These are phyloP conservation scores for Chesias legatella DNA, from an alignment of 2,888 invertebrate genomes.

Conservation along the genomic window DNA sequence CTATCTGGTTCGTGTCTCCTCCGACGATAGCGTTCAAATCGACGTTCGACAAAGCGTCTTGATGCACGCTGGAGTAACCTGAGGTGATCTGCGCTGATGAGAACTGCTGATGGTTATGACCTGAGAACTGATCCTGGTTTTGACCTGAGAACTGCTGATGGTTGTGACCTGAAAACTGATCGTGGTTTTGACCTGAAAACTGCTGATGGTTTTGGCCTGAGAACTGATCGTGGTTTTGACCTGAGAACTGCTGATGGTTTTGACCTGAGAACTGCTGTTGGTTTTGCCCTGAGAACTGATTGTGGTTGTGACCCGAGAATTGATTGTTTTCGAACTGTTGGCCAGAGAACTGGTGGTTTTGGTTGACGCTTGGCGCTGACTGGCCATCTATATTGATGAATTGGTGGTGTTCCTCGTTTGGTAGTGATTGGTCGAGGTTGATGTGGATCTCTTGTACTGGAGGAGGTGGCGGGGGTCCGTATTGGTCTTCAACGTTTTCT, in stretches of 20 bases:
- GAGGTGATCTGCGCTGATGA: conserved; percentile 51
- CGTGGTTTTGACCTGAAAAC: background rate
- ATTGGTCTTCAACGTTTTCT: conserved; percentile 49
- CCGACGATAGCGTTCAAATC: conserved; percentile 67
- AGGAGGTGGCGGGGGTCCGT: conserved; percentile 60
- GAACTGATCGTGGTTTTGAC: conserved; percentile 1
- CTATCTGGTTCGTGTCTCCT: conserved; percentile 70
- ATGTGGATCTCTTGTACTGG: conserved; percentile 51
- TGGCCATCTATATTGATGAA: conserved; percentile 14
- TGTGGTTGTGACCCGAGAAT: conserved; percentile 33
- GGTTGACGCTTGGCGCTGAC: conserved; percentile 2
- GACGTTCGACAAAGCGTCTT: conserved; percentile 65
- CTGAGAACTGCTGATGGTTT: conserved; percentile 7
- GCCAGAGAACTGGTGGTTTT: conserved; percentile 9
- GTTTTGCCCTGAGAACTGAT: conserved; percentile 36
- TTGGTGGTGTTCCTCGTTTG: conserved; percentile 29
- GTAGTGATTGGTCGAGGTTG: conserved; percentile 49
- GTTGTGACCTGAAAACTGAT: conserved; percentile 6
- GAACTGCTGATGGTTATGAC: conserved; percentile 15
- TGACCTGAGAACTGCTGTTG: conserved; percentile 10
- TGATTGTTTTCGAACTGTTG: conserved; percentile 7
- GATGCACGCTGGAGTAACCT: conserved; percentile 69
- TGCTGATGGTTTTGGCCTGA: background rate
- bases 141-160: background rate
- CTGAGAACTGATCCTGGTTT: background rate